Percentiles rank a stretch among this genome's conserved stretches.
phyloP scores from a whole-genome alignment of 2,888 invertebrate species.

The Callyntrura sp. region DNA sequence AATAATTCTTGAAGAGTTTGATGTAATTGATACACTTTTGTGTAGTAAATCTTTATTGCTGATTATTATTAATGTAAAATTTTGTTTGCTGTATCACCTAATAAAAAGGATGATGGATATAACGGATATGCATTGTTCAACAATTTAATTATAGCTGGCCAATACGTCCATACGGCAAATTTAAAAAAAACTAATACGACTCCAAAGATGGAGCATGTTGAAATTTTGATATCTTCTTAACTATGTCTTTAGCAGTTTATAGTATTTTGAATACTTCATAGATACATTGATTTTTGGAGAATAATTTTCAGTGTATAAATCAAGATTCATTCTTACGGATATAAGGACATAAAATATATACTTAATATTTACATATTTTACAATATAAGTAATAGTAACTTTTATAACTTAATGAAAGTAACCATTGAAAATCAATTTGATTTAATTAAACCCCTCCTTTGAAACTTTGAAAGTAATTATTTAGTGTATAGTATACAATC shows the following conservation, averaged over 20 bases:
- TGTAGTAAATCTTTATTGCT: background rate
- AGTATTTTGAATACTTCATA: background rate
- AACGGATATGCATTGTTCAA: conserved; percentile 18
- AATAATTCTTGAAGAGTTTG: too few species aligned
- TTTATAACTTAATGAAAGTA: too few species aligned
- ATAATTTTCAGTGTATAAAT: background rate
- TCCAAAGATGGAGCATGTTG: background rate
- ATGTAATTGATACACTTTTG: background rate
- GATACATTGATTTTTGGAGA: background rate
- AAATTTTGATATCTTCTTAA: background rate
- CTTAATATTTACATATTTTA: background rate
- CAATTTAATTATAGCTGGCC: background rate
- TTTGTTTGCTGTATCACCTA: background rate
- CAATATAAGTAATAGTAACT: background rate
- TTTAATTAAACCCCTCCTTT: conserved; percentile 12
- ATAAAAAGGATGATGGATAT: background rate
- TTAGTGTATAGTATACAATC: background rate
- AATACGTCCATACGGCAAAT: background rate
- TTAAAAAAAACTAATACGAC: background rate
- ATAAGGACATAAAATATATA: background rate
- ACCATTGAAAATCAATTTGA: background rate
- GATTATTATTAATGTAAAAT: background rate
- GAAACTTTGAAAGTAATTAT: conserved; percentile 25
- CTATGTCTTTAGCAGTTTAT: background rate
- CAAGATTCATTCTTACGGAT: background rate